Evolutionary conservation across 1,140 invertebrate species (phyloP).

Genomic region (Zaprionus capensis): DNA sequence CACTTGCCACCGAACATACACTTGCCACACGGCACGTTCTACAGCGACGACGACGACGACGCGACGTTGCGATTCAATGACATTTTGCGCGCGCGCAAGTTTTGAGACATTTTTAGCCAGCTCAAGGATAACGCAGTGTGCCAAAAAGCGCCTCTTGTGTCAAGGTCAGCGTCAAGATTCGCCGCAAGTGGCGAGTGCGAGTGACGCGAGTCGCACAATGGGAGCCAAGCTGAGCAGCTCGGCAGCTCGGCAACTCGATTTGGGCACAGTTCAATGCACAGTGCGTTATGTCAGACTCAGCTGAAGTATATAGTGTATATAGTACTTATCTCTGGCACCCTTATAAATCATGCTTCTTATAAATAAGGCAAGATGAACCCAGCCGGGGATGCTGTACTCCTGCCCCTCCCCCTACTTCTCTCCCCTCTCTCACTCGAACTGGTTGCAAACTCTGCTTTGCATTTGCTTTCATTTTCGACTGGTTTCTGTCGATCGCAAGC

Average conservation of each 20-base stretch:
- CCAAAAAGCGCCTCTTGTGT: constrained; percentile 59
- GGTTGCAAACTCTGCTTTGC: constrained; percentile 31
- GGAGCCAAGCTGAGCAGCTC: neutral
- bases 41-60: constrained; percentile 22
- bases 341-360: constrained; percentile 31
- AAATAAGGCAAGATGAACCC: constrained; percentile 29
- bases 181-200: constrained; percentile 46
- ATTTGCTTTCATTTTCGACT: constrained; percentile 48
- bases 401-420: neutral
- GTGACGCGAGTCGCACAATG: constrained; percentile 10
- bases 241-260: constrained; percentile 9
- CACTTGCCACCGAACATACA: constrained; percentile 20
- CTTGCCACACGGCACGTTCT: constrained; percentile 67
- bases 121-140: constrained; percentile 67
- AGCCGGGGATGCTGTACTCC: neutral
- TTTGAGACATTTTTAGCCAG: constrained; percentile 70
- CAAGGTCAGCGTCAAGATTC: constrained; percentile 68
- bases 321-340: neutral
- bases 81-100: constrained; percentile 20
- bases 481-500: neutral
- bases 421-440: constrained; percentile 10
- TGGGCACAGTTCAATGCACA: constrained; percentile 54
- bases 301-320: constrained; percentile 6
- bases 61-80: constrained; percentile 54
- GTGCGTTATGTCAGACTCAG: constrained; percentile 45